Conservation (phyloP, 92 coral and sea anemone genomes). For the Phymanthus crucifer region DNA sequence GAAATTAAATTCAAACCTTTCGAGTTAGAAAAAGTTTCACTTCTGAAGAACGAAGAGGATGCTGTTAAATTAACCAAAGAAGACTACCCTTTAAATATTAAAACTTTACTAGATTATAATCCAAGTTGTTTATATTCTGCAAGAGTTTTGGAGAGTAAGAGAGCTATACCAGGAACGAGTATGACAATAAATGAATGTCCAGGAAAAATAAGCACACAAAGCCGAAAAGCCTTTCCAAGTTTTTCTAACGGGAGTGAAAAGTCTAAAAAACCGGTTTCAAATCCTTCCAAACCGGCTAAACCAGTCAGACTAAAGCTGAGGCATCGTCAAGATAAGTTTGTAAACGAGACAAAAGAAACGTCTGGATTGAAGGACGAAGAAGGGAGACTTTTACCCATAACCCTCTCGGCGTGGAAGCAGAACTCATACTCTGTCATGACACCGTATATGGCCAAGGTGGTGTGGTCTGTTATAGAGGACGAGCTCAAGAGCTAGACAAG, state of each 20-base stretch:
- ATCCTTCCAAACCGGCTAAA: conserved; percentile 10
- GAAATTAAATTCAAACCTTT: background rate
- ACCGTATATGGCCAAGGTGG: conserved; percentile 74
- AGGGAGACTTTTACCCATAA: conserved; percentile 68
- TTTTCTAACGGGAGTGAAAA: background rate
- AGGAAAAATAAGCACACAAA: background rate
- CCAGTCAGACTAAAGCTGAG: conserved; percentile 40
- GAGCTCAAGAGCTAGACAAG: conserved; percentile 40
- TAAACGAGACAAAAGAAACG: conserved; percentile 1
- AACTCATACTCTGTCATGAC: conserved; percentile 65
- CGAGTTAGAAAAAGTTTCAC: background rate
- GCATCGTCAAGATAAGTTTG: conserved; percentile 41
- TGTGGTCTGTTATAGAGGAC: conserved; percentile 75
- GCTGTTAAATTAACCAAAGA: background rate
- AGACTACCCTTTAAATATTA: background rate
- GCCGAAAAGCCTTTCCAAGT: background rate
- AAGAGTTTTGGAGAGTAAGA: background rate
- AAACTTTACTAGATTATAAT: background rate
- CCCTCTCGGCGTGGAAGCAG: conserved; percentile 40
- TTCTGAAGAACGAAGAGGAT: background rate
- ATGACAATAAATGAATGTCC: background rate
- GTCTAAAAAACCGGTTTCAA: background rate
- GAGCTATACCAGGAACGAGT: background rate
- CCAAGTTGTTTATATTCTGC: background rate
- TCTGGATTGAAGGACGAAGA: conserved; percentile 19